phyloP scores from a whole-genome alignment of 2,888 invertebrate species.

The Crocallis elinguaria region DNA sequence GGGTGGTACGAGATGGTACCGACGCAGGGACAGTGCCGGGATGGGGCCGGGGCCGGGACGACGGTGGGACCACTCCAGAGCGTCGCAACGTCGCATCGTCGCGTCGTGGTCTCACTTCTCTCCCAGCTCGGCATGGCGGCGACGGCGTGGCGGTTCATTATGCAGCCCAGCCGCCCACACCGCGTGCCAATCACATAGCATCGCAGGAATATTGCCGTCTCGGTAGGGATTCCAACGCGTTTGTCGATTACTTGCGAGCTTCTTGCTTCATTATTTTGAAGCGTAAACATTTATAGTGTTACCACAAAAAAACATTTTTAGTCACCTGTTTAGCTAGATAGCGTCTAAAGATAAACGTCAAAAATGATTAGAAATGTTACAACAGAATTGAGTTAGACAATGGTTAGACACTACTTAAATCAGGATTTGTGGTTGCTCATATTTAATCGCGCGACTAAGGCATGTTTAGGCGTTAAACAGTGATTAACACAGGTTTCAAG shows the following conservation, averaged over 20 bases:
- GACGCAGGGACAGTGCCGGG: constrained; percentile 47
- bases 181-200: constrained; percentile 80
- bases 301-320: too few relatives aligned
- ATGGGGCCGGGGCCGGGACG: constrained; percentile 42
- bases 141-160: constrained; percentile 70
- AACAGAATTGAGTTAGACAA: too few relatives aligned
- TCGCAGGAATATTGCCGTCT: constrained; percentile 76
- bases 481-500: too few relatives aligned
- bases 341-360: too few relatives aligned
- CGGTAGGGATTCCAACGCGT: constrained; percentile 71
- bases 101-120: constrained; percentile 44
- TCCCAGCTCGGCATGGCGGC: constrained; percentile 40
- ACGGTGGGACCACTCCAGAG: constrained; percentile 11
- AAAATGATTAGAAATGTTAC: too few relatives aligned
- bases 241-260: constrained; percentile 57
- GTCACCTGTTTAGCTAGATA: too few relatives aligned
- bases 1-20: constrained; percentile 56
- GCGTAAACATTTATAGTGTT: constrained; percentile 7
- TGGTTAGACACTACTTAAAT: too few relatives aligned
- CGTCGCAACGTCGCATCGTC: not conserved
- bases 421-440: too few relatives aligned
- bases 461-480: too few relatives aligned
- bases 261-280: constrained; percentile 31
- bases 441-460: too few relatives aligned
- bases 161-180: constrained; percentile 80